phyloP scores from a whole-genome alignment of 2,797 vertebrate species.

The Taeniopygia guttata region DNA sequence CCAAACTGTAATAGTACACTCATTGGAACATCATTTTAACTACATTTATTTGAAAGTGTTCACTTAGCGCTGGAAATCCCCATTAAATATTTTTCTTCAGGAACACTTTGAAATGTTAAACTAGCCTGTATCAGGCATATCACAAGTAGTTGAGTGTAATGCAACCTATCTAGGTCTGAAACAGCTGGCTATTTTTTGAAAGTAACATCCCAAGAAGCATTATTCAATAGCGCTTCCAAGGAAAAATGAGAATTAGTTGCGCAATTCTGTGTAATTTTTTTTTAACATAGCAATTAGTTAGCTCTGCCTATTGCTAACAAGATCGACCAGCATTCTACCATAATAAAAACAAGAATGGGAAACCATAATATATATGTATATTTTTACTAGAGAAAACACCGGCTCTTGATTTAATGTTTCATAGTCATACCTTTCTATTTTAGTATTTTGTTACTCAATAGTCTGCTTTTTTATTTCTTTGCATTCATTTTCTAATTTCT shows the following conservation, averaged over 20 bases:
- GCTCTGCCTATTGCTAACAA: background rate
- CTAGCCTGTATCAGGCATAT: background rate
- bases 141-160: background rate
- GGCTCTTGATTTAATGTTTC: background rate
- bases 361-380: background rate
- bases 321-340: background rate
- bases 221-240: background rate
- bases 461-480: background rate
- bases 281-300: background rate
- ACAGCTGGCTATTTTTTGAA: background rate
- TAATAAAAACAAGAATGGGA: background rate
- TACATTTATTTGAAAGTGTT: background rate
- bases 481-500: background rate
- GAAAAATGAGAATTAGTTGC: background rate
- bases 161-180: background rate
- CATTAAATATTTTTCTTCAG: background rate
- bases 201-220: background rate
- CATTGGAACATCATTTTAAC: background rate
- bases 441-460: background rate
- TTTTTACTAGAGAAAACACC: background rate
- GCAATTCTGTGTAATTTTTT: background rate
- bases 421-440: background rate
- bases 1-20: background rate
- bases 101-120: background rate
- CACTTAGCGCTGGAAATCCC: background rate